These are phyloP conservation scores for Harpalus rubripes DNA, from an alignment of 2,888 invertebrate species.

Conservation along the genomic window DNA sequence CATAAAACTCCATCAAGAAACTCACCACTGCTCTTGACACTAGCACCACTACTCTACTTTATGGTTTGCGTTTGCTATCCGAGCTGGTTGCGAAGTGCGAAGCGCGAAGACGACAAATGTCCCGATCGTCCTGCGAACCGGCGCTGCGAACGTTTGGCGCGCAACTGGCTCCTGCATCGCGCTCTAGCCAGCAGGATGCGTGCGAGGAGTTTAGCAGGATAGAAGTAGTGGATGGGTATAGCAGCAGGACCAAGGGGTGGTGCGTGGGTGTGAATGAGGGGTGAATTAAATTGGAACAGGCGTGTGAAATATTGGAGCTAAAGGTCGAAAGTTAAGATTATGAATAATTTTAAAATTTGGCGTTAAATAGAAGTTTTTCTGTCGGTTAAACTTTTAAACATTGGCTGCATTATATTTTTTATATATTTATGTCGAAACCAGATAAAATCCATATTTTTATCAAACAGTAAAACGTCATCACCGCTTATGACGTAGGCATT, in stretches of 20 bases:
- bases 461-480: too few relatives aligned
- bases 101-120: neutral
- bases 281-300: too few relatives aligned
- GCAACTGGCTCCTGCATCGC: conserved; percentile 15
- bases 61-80: too few relatives aligned
- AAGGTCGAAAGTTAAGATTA: too few relatives aligned
- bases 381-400: too few relatives aligned
- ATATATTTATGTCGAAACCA: too few relatives aligned
- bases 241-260: neutral
- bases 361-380: too few relatives aligned
- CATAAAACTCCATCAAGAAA: conserved; percentile 1
- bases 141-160: conserved; percentile 39
- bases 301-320: too few relatives aligned
- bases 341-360: too few relatives aligned
- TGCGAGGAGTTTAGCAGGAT: neutral
- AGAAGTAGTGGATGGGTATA: neutral
- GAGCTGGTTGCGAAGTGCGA: neutral
- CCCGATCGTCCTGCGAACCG: neutral
- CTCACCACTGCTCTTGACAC: conserved; percentile 1
- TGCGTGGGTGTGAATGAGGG: neutral
- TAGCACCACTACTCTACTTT: neutral
- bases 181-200: neutral
- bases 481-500: too few relatives aligned
- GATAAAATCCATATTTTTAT: too few relatives aligned
- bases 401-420: too few relatives aligned